Evolutionary conservation across 2,888 invertebrate species (phyloP).

Genomic region (Metellina segmentata): DNA sequence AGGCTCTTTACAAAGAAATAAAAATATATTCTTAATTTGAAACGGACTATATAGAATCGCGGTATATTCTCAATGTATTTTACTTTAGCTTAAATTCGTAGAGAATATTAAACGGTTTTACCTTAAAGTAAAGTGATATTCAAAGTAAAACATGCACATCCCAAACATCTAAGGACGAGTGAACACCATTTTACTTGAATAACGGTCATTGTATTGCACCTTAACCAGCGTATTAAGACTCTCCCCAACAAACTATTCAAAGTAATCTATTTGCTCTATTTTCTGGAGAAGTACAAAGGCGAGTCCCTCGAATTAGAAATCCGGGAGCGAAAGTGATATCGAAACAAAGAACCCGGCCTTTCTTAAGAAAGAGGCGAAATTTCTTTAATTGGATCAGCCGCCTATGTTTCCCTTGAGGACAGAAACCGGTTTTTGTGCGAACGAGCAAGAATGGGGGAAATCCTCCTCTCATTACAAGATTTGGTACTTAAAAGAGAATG

Average conservation of each 20-base stretch:
- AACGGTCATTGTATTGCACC: too few species aligned
- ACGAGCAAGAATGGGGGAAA: neutral
- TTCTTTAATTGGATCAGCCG: constrained; percentile 26
- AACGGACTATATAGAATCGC: too few species aligned
- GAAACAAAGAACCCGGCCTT: constrained; percentile 3
- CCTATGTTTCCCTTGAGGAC: neutral
- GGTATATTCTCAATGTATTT: too few species aligned
- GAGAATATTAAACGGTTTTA: too few species aligned
- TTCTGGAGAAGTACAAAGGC: neutral
- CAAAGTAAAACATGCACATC: too few species aligned
- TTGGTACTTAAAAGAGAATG: constrained; percentile 48
- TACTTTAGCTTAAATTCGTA: too few species aligned
- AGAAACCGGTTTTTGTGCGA: constrained; percentile 19
- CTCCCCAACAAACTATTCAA: neutral
- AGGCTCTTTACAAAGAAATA: too few species aligned
- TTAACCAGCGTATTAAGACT: too few species aligned
- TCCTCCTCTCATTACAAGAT: constrained; percentile 47
- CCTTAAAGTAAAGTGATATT: too few species aligned
- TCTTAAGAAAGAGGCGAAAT: constrained; percentile 1
- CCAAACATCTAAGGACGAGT: too few species aligned
- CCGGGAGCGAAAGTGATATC: neutral
- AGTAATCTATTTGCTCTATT: neutral
- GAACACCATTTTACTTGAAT: too few species aligned
- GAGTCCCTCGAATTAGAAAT: neutral
- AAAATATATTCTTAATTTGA: too few species aligned